Evolutionary conservation across 2,888 invertebrate species (phyloP).

Genomic region (Polymixis flavicincta): DNA sequence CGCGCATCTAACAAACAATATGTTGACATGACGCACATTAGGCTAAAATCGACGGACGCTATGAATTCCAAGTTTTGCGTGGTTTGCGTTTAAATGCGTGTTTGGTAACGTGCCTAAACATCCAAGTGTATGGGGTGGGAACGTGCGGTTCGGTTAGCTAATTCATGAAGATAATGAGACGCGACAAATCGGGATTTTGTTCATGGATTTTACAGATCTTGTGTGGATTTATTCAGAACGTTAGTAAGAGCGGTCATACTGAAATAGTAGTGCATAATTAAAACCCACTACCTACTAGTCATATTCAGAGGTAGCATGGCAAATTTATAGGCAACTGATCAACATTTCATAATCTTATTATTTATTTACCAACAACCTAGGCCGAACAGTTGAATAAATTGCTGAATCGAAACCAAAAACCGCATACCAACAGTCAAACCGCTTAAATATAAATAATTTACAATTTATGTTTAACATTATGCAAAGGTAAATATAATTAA

Average conservation of each 20-base stretch:
- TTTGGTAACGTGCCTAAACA: constrained; percentile 61
- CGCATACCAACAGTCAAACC: constrained; percentile 49
- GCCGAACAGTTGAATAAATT: constrained; percentile 39
- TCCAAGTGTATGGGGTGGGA: constrained; percentile 25
- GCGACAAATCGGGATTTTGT: not conserved
- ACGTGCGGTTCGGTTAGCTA: constrained; percentile 20
- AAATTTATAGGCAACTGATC: constrained; percentile 10
- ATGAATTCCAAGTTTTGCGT: constrained; percentile 73
- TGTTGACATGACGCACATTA: constrained; percentile 83
- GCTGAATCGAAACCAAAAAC: constrained; percentile 41
- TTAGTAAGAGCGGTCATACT: no score
- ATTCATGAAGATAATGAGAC: constrained; percentile 15
- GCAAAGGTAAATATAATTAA: constrained; percentile 65
- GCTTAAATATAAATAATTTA: constrained; percentile 49
- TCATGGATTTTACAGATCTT: not conserved
- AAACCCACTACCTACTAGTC: not conserved
- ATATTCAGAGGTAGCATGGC: not conserved
- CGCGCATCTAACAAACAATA: constrained; percentile 69
- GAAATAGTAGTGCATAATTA: not conserved
- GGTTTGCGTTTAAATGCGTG: constrained; percentile 64
- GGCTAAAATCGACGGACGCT: constrained; percentile 78
- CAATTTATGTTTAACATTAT: constrained; percentile 45
- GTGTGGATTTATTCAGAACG: not conserved
- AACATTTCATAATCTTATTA: constrained; percentile 39
- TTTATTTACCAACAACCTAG: constrained; percentile 40